phyloP scores from a whole-genome alignment of 2,888 invertebrate species.

The Heteromurus nitidus region DNA sequence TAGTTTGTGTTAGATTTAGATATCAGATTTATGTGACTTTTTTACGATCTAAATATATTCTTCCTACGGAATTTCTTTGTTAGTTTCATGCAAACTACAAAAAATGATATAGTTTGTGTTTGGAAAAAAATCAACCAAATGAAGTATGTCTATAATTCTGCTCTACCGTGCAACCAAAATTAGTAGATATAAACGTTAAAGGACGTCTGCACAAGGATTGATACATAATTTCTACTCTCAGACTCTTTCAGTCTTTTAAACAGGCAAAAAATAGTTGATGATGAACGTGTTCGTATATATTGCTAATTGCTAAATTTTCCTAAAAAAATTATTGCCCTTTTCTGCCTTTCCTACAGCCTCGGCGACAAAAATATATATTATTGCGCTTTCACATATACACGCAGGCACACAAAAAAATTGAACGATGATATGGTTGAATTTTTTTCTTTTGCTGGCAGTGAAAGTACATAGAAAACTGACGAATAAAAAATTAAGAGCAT shows the following conservation, averaged over 20 bases:
- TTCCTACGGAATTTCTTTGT: slow-evolving; percentile 29
- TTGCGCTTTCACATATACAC: slow-evolving; percentile 42
- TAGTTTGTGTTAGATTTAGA: slow-evolving; percentile 62
- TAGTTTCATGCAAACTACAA: slow-evolving; percentile 52
- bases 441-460: slow-evolving; percentile 47
- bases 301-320: too few relatives aligned
- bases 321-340: too few relatives aligned
- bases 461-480: slow-evolving; percentile 34
- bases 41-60: slow-evolving; percentile 1
- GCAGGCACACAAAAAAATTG: slow-evolving; percentile 42
- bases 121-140: neutral
- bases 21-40: slow-evolving; percentile 23
- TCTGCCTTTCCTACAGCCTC: too few relatives aligned
- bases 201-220: neutral
- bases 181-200: neutral
- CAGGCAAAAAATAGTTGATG: too few relatives aligned
- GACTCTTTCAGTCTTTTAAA: neutral
- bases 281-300: too few relatives aligned
- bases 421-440: slow-evolving; percentile 28
- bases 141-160: neutral
- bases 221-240: neutral
- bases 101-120: neutral
- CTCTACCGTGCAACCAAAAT: slow-evolving; percentile 21
- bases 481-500: too few relatives aligned
- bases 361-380: neutral